Evolutionary conservation across 2,888 invertebrate genomes (phyloP), one percentile per base, ranked within the genome.

Genomic region (Tetrapedia diversipes): DNA sequence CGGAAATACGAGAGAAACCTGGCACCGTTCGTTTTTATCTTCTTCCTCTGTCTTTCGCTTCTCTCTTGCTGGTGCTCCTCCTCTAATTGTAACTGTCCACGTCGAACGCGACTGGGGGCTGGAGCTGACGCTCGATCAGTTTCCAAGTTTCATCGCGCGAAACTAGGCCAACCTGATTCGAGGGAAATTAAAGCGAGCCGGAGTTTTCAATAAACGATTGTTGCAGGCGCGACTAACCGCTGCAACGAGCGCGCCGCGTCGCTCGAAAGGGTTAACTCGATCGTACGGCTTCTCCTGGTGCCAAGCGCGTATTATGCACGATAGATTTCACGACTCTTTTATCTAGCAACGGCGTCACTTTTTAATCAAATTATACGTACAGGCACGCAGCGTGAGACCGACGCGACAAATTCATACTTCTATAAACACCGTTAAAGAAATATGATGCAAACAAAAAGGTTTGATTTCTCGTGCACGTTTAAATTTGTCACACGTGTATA

Each of bases 141-240:
- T 27, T 11, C 29, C 51, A 49, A 59, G 57, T 63, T 63, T 29
- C 37, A 32, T n/a, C 61, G 34, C 22, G 10, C 27, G 43, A 64
- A 45, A 71, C 41, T 57, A 51, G 34, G 45, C 53, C 70, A 54
- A 60, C 54, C 34, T 37, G 70, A 32, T 49, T 47, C 60, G 32
- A 32, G 41, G 29, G 60, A 39, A 60, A 72, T 69, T 61, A 72
- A 69, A 72, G 54, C 60, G 54, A 32, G n/a, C 43, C 63, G 11
- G 57, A 45, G 47, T 39, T 72, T 69, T 61, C 70, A 54, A 60
- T 72, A 72, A 60, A 69, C 59, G 70, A 61, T 69, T 54, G 53
- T 37, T 32, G 19, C 16, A 24, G 34, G n/a, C 34, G 61, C 47
- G n/a, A 49, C 16, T 61, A 34, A 61, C 47, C 53, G 53, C 43